Percentiles rank a stretch among this genome's conserved stretches.
Evolutionary conservation across 2,113 vertebrate species (phyloP).

Genomic region (Corythaeola cristata): DNA sequence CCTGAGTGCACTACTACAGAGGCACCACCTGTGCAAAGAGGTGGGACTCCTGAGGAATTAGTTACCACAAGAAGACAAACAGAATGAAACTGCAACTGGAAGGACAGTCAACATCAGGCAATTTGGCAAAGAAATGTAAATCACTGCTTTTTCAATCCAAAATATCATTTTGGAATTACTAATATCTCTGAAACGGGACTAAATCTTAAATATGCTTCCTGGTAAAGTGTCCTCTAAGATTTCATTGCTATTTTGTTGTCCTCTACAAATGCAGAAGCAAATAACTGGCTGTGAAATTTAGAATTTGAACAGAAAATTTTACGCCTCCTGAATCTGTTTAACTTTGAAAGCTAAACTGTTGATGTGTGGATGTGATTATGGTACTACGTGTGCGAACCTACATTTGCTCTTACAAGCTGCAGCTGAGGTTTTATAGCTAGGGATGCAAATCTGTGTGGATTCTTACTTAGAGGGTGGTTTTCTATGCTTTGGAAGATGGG

Average conservation of each 20-base stretch:
- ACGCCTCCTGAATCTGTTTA: neutral
- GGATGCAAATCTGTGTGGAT: neutral
- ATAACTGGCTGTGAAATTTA: neutral
- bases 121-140: neutral
- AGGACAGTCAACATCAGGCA: neutral
- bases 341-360: neutral
- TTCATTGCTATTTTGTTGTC: neutral
- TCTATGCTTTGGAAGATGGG: neutral
- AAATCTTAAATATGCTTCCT: neutral
- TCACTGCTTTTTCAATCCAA: neutral
- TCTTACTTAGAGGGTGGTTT: neutral
- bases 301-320: neutral
- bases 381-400: neutral
- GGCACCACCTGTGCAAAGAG: neutral
- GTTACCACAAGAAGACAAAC: neutral
- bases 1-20: neutral
- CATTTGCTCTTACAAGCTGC: neutral
- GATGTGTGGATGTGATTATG: neutral
- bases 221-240: neutral
- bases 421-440: neutral
- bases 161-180: neutral
- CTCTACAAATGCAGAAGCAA: neutral
- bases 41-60: neutral
- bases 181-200: neutral
- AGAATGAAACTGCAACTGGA: neutral